A percentile compares a stretch with the other conserved stretches of the same genome.
Evolutionary conservation across 2,888 invertebrate genomes (phyloP).

Genomic region (Eupithecia insigniata): DNA sequence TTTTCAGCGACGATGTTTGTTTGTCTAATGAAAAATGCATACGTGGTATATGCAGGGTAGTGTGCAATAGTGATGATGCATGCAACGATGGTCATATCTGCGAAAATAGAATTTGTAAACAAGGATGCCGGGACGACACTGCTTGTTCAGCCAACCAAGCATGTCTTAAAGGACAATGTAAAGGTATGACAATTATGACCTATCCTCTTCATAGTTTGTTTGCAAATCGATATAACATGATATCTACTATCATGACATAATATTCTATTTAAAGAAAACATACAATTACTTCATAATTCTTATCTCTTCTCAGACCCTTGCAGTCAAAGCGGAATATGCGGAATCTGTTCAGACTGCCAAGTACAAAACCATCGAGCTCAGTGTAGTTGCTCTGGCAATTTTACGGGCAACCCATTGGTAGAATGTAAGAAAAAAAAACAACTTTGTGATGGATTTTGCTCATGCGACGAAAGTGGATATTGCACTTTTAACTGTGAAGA

Average conservation of each 20-base stretch:
- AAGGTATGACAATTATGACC: conserved; percentile 77
- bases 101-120: conserved; percentile 92
- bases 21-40: conserved; percentile 94
- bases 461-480: conserved; percentile 92
- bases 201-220: neutral
- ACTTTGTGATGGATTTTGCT: conserved; percentile 90
- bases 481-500: conserved; percentile 88
- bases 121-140: conserved; percentile 93
- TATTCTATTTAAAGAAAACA: neutral
- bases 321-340: conserved; percentile 88
- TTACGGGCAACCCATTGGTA: conserved; percentile 91
- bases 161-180: conserved; percentile 92
- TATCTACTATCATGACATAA: neutral
- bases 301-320: conserved; percentile 87
- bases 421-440: conserved; percentile 89
- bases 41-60: conserved; percentile 90
- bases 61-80: conserved; percentile 93
- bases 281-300: neutral
- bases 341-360: conserved; percentile 92
- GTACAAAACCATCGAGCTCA: conserved; percentile 93
- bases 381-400: conserved; percentile 92
- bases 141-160: conserved; percentile 90
- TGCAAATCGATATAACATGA: neutral
- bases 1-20: conserved; percentile 90
- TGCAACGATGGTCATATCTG: conserved; percentile 93